Percentiles rank a stretch among this genome's conserved stretches.
phyloP scores from a whole-genome alignment of 2,113 vertebrate species.

The Mormyrus iriodes region DNA sequence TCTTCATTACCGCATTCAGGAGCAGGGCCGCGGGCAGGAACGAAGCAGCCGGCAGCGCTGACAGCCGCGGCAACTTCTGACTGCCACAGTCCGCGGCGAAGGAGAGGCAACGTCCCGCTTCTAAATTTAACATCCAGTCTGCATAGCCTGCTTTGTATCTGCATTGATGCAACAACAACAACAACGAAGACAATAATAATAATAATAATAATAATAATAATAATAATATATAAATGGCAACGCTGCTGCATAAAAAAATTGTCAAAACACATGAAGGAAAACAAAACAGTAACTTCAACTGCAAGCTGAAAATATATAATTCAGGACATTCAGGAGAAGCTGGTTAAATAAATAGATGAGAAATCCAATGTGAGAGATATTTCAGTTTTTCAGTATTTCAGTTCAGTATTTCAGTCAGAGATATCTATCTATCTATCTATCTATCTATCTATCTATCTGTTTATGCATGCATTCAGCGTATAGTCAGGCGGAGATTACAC shows the following conservation, averaged over 20 bases:
- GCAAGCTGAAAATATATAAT: background rate
- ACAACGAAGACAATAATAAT: slow-evolving; percentile 2
- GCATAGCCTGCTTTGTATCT: slow-evolving; percentile 44
- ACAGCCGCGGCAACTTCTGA: slow-evolving; percentile 13
- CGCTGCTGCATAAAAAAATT: slow-evolving; percentile 45
- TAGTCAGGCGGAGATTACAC: background rate
- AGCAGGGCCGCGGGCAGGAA: slow-evolving; percentile 41
- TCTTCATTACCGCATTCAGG: slow-evolving; percentile 60
- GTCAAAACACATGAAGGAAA: background rate
- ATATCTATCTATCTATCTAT: background rate
- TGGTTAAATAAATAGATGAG: slow-evolving; percentile 6
- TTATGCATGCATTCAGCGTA: background rate
- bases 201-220: slow-evolving; percentile 27
- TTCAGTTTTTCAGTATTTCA: background rate
- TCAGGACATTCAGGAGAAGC: background rate
- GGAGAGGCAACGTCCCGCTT: slow-evolving; percentile 25
- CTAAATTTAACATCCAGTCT: slow-evolving; percentile 45
- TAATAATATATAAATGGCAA: slow-evolving; percentile 21
- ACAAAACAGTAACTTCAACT: background rate
- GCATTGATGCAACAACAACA: too few species aligned
- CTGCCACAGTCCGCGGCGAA: slow-evolving; percentile 35
- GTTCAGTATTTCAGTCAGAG: too few species aligned
- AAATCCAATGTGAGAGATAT: background rate
- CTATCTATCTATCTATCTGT: background rate
- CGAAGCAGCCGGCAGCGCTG: slow-evolving; percentile 48